Conservation (phyloP, 2,797 vertebrate genomes). For the Phaenicophaeus curvirostris region DNA sequence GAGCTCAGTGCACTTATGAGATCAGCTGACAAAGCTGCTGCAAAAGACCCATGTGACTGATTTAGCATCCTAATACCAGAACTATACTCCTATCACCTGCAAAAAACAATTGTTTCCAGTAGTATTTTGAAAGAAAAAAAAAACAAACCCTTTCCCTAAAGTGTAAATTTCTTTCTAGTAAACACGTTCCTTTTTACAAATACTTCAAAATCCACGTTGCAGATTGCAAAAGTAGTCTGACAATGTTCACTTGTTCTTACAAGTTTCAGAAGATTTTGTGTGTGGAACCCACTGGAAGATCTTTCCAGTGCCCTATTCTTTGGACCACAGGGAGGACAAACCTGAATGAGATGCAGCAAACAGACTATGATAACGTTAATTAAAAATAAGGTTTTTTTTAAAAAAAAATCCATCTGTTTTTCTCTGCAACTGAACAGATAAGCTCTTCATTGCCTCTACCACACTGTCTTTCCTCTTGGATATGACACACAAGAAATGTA, state of each 20-base stretch:
- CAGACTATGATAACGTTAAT: accelerated
- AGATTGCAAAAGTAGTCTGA: neutral
- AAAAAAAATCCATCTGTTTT: neutral
- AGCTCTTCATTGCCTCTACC: neutral
- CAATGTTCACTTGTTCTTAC: neutral
- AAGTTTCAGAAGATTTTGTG: neutral
- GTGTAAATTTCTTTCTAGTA: neutral
- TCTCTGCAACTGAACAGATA: neutral
- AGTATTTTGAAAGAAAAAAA: neutral
- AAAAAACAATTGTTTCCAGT: neutral
- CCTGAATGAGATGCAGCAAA: neutral
- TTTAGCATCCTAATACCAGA: neutral
- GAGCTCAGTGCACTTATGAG: neutral
- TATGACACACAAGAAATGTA: neutral
- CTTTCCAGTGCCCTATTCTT: neutral
- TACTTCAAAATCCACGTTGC: neutral
- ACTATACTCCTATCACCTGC: neutral
- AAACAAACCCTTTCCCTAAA: accelerated
- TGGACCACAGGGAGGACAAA: neutral
- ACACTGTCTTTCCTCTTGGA: neutral
- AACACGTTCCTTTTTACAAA: neutral
- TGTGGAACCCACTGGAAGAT: neutral
- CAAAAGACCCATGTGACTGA: neutral
- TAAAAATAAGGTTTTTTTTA: neutral
- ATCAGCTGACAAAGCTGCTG: neutral